These are phyloP conservation scores for Anagrus nilaparvatae DNA, from an alignment of 1,140 invertebrate species.

Conservation along the genomic window DNA sequence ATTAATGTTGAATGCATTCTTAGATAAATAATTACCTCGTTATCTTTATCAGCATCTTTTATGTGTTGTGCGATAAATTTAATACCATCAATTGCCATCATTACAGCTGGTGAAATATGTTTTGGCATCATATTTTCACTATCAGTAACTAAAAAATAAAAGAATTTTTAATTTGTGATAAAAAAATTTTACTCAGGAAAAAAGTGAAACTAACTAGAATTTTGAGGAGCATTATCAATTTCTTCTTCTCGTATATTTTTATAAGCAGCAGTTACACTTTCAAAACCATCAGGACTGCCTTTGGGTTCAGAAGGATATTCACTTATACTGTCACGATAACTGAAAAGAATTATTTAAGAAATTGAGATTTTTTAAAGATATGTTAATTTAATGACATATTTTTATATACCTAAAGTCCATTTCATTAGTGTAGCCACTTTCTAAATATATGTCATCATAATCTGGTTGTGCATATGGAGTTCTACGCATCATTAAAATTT, in stretches of 20 bases:
- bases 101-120: conserved; percentile 73
- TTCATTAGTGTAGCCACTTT: conserved; percentile 66
- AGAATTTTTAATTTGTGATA: conserved; percentile 5
- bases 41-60: conserved; percentile 88
- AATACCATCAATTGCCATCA: conserved; percentile 85
- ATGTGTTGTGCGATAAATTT: conserved; percentile 96
- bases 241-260: conserved; percentile 52
- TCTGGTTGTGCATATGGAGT: conserved; percentile 75
- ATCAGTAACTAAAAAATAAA: conserved; percentile 48
- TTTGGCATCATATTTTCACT: conserved; percentile 70
- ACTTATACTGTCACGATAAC: conserved; percentile 43
- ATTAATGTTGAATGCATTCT: too few relatives aligned
- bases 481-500: conserved; percentile 76
- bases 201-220: conserved; percentile 42
- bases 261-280: conserved; percentile 51
- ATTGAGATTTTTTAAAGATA: conserved; percentile 1
- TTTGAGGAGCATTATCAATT: conserved; percentile 43
- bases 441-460: conserved; percentile 65
- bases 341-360: conserved; percentile 13
- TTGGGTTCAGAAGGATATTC: conserved; percentile 48
- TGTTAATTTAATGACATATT: not conserved
- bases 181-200: conserved; percentile 21
- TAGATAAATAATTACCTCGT: conserved; percentile 61
- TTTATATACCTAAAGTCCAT: conserved; percentile 61
- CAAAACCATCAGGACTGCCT: conserved; percentile 44